A percentile compares a stretch with the other conserved stretches of the same genome.
These are phyloP conservation scores for Chionomys nivalis DNA, from an alignment of 2,113 vertebrate genomes.

Conservation along the genomic window DNA sequence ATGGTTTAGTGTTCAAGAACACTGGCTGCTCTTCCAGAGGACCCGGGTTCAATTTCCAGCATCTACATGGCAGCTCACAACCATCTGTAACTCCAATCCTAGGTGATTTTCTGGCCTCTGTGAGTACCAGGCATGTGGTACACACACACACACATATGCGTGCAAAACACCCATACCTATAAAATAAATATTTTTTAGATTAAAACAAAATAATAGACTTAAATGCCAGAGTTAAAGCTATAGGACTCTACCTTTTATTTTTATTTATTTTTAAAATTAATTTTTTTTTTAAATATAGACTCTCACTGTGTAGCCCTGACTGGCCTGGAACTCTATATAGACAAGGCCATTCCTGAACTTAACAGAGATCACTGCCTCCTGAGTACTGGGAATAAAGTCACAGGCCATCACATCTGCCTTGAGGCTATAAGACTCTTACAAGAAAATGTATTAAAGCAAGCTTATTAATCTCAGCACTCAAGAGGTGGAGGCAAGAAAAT, in stretches of 20 bases:
- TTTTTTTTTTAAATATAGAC: background rate
- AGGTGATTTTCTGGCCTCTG: background rate
- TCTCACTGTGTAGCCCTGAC: background rate
- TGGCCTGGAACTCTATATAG: background rate
- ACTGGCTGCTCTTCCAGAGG: background rate
- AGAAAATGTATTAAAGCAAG: background rate
- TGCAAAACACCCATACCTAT: background rate
- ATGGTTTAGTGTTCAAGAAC: background rate
- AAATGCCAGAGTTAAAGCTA: background rate
- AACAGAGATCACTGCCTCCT: background rate
- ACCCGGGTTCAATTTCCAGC: background rate
- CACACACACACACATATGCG: background rate
- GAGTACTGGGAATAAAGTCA: background rate
- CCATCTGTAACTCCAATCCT: background rate
- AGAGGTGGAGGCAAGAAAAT: background rate
- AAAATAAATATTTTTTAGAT: background rate
- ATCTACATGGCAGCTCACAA: background rate
- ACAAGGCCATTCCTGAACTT: background rate
- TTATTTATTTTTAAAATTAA: background rate
- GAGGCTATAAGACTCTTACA: background rate
- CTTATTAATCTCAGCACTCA: background rate
- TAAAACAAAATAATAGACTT: background rate
- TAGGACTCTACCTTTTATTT: background rate
- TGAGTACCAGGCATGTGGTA: background rate
- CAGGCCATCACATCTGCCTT: background rate